Percentiles rank a stretch among this genome's conserved stretches.
Conservation (phyloP, 92 coral and sea anemone genomes). For the Anthopleura xanthogrammica region DNA sequence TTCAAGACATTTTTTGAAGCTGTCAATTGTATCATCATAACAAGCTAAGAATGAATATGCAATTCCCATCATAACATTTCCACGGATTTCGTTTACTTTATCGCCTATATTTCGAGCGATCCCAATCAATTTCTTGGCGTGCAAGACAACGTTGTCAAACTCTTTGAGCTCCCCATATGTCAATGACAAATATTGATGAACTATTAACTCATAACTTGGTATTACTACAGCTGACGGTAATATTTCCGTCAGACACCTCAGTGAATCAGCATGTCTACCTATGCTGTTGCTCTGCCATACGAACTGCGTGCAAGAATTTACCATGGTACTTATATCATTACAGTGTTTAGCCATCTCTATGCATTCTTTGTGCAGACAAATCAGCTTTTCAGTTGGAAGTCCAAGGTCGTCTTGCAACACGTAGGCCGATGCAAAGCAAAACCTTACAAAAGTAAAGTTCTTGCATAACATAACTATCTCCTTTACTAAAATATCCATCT, state of each 20-base stretch:
- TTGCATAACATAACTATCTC: no score
- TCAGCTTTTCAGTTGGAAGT: neutral
- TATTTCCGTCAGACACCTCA: no score
- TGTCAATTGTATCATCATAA: neutral
- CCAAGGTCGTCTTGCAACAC: neutral
- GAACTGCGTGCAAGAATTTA: neutral
- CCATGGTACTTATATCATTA: no score
- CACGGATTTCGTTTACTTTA: no score
- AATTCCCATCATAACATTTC: no score
- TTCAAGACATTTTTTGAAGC: slow-evolving; percentile 14
- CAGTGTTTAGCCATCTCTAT: neutral
- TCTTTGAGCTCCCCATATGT: no score
- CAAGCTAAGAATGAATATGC: no score
- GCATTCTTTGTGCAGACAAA: neutral
- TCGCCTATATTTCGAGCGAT: neutral
- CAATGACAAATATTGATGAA: no score
- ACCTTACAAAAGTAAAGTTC: neutral
- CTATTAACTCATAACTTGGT: no score
- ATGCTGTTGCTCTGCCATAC: neutral
- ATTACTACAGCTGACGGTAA: no score
- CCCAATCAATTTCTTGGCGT: no score
- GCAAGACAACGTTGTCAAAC: no score
- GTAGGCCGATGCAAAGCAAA: neutral
- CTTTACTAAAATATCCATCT: neutral
- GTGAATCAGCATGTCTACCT: neutral